phyloP scores from a whole-genome alignment of 1,140 invertebrate species.

The Telenomus remus region DNA sequence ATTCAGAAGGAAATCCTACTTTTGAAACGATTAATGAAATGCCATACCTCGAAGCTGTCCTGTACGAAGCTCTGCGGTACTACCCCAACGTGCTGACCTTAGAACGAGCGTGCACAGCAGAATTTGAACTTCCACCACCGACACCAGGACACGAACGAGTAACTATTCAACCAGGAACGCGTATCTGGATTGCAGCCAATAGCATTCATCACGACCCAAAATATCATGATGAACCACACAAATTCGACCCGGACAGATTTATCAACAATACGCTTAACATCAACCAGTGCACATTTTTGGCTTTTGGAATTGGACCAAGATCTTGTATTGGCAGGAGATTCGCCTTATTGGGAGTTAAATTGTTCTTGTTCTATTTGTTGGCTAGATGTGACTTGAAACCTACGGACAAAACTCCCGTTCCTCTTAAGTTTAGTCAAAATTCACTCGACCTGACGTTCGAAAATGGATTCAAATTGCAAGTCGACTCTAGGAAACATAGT shows the following conservation, averaged over 20 bases:
- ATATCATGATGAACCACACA: conserved; percentile 64
- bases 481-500: conserved; percentile 14
- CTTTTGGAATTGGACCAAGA: conserved; percentile 30
- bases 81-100: conserved; percentile 17
- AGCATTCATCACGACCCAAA: conserved; percentile 39
- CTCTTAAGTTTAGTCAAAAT: conserved; percentile 10
- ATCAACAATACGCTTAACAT: conserved; percentile 65
- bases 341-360: conserved; percentile 73
- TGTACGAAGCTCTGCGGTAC: conserved; percentile 30
- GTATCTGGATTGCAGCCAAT: conserved; percentile 27
- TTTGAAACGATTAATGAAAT: conserved; percentile 39
- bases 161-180: conserved; percentile 19
- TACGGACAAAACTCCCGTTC: conserved; percentile 20
- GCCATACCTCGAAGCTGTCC: conserved; percentile 35
- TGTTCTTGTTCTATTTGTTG: conserved; percentile 57
- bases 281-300: conserved; percentile 30
- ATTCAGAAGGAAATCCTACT: conserved; percentile 25
- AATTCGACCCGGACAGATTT: conserved; percentile 73
- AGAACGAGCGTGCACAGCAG: conserved; percentile 21
- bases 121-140: conserved; percentile 33
- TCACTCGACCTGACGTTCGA: conserved; percentile 16
- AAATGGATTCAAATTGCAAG: conserved; percentile 21
- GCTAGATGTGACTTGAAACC: conserved; percentile 47
- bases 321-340: conserved; percentile 71
- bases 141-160: conserved; percentile 21